A percentile compares a stretch with the other conserved stretches of the same genome.
These are phyloP conservation scores for Rhagium mordax DNA, from an alignment of 2,888 invertebrate species.

Conservation along the genomic window DNA sequence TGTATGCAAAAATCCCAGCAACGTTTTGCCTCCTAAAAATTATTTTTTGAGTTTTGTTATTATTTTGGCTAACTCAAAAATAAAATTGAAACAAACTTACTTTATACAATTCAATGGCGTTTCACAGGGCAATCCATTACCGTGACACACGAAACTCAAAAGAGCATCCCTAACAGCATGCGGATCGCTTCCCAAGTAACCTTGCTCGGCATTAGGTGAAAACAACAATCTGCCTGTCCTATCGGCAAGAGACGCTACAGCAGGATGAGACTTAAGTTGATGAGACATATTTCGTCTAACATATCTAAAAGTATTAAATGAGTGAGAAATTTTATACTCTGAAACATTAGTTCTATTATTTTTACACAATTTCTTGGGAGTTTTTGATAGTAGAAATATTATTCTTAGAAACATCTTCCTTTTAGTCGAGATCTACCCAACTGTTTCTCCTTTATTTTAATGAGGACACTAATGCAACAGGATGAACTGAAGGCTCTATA, in stretches of 20 bases:
- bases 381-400: too few species aligned
- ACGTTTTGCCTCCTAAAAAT: conserved; percentile 75
- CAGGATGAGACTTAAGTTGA: conserved; percentile 82
- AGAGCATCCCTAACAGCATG: conserved; percentile 85
- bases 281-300: conserved; percentile 75
- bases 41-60: too few species aligned
- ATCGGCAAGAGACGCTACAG: conserved; percentile 80
- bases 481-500: too few species aligned
- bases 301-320: conserved; percentile 73
- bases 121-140: conserved; percentile 84
- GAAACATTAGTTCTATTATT: too few species aligned
- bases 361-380: too few species aligned
- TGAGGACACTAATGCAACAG: too few species aligned
- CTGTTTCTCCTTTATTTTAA: too few species aligned
- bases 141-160: conserved; percentile 89
- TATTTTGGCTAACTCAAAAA: too few species aligned
- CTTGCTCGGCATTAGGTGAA: conserved; percentile 76
- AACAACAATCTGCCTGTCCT: conserved; percentile 78
- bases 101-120: conserved; percentile 69
- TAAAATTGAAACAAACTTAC: too few species aligned
- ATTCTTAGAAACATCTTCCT: too few species aligned
- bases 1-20: conserved; percentile 84
- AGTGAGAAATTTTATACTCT: too few species aligned
- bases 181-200: conserved; percentile 75
- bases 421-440: too few species aligned